These are phyloP conservation scores for Corythornis vintsioides DNA, from an alignment of 2,113 vertebrate genomes.

Conservation along the genomic window DNA sequence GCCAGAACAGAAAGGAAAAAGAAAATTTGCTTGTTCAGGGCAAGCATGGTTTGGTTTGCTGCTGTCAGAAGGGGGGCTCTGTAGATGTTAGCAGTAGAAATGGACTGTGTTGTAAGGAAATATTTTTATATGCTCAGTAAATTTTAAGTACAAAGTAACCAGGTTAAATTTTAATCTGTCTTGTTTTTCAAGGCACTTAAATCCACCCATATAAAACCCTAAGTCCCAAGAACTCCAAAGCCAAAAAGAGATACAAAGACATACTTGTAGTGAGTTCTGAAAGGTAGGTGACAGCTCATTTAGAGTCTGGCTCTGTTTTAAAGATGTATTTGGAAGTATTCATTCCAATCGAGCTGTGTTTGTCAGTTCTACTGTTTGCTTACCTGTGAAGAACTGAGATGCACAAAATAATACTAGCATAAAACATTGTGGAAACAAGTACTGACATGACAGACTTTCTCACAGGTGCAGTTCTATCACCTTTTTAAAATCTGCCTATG, in stretches of 20 bases:
- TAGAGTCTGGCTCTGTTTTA: not conserved
- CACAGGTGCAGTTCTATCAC: not conserved
- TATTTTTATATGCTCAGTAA: not conserved
- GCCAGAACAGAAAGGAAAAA: constrained; percentile 67
- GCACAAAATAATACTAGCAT: not conserved
- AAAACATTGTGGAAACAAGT: not conserved
- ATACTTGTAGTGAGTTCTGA: not conserved
- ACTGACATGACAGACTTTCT: not conserved
- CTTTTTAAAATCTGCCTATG: not conserved
- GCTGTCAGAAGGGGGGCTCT: constrained; percentile 39
- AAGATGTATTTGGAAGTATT: not conserved
- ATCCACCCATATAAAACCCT: not conserved
- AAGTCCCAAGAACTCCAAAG: not conserved
- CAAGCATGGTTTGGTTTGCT: constrained; percentile 59
- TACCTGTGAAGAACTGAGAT: not conserved
- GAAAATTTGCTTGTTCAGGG: constrained; percentile 61
- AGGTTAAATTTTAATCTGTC: not conserved
- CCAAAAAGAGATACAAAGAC: not conserved
- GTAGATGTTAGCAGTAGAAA: not conserved
- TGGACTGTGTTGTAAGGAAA: not conserved
- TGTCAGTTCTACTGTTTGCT: not conserved
- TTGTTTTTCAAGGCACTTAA: not conserved
- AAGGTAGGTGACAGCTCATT: not conserved
- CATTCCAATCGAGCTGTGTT: not conserved
- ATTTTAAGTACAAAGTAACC: not conserved